Conservation (phyloP, 2,888 invertebrate genomes). For the Phyllotreta striolata region DNA sequence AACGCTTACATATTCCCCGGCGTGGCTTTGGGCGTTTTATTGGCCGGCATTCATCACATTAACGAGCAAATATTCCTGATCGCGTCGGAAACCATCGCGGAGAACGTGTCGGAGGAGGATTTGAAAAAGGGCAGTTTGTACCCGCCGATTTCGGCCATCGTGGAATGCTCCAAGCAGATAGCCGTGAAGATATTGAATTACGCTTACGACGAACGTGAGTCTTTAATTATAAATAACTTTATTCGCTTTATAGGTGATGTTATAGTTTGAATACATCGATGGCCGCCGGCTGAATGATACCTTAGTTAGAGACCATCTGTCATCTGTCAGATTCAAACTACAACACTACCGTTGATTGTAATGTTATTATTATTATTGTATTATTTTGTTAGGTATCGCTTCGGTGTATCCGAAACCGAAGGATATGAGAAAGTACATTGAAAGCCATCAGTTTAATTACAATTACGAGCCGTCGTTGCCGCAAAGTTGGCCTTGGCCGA, state of each 20-base stretch:
- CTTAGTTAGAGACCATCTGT: too few relatives aligned
- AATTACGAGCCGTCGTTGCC: constrained; percentile 83
- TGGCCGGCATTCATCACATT: constrained; percentile 93
- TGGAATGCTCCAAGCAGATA: constrained; percentile 88
- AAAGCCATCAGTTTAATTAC: constrained; percentile 78
- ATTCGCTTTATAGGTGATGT: too few relatives aligned
- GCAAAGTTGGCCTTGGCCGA: constrained; percentile 70
- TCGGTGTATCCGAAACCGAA: constrained; percentile 87
- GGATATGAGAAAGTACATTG: constrained; percentile 75
- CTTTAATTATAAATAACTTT: constrained; percentile 5
- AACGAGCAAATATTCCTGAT: constrained; percentile 93
- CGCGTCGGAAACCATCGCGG: constrained; percentile 89
- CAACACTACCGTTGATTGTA: too few relatives aligned
- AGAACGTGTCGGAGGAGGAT: constrained; percentile 83
- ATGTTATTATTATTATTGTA: too few relatives aligned
- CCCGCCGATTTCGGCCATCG: constrained; percentile 85
- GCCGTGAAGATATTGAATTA: constrained; percentile 87
- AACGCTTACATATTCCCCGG: constrained; percentile 99
- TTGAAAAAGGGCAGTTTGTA: constrained; percentile 89
- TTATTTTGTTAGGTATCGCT: constrained; percentile 70
- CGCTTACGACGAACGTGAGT: constrained; percentile 85
- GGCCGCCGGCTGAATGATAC: too few relatives aligned
- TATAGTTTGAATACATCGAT: too few relatives aligned
- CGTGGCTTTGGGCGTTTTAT: constrained; percentile 91
- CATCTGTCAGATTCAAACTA: too few relatives aligned